Base-by-base conservation (phyloP, 2,888 invertebrate genomes). In the Cerastis leucographa region DNA sequence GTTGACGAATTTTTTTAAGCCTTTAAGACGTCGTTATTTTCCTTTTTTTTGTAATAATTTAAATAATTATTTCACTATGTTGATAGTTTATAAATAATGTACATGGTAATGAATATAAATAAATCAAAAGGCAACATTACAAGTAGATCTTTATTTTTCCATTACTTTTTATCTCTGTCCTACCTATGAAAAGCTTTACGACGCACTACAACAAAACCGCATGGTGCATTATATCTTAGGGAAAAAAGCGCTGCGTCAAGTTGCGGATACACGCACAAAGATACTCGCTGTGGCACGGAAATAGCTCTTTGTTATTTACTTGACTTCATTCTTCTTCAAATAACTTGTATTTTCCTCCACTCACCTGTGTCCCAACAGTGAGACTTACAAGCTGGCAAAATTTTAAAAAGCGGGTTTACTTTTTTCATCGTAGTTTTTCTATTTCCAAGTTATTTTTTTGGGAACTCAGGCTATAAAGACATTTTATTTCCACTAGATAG, bases 141-240 rank as follows among this genome's bases (percentile, higher is more conserved):
- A 54, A 11, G n/a, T n/a, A 12, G 12, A n/a, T n/a, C 12, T n/a
- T 22, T 7, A 56, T 59, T 29, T 59, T 14, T 56, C 6, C 6
- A 56, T 7, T 56, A 14, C 14, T 25, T 25, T 56, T n/a, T 6
- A 9, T 14, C 12, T 14, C 0, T 29, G 8, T 6, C 17, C 42
- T 49, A 14, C 19, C 1, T 22, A 70, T 8, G 17, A 7, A 5
- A 29, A 8, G 22, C 8, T 70, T 29, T n/a, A 42, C 46, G 64
- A 62, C 71, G 68, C 82, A 81, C 17, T 81, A 82, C 80, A 82
- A 59, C 76, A 65, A 42, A 35, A 19, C 46, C 46, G 51, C 59
- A 59, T 61, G 51, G 56, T 81, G 76, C 76, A 68, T 40, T 40
- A 40, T 71, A 35, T 40, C 9, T 51, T 1, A 11, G 29, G 59